Percentiles rank a stretch among this genome's conserved stretches.
phyloP scores from a whole-genome alignment of 2,888 invertebrate genomes.

The Plutella xylostella region DNA sequence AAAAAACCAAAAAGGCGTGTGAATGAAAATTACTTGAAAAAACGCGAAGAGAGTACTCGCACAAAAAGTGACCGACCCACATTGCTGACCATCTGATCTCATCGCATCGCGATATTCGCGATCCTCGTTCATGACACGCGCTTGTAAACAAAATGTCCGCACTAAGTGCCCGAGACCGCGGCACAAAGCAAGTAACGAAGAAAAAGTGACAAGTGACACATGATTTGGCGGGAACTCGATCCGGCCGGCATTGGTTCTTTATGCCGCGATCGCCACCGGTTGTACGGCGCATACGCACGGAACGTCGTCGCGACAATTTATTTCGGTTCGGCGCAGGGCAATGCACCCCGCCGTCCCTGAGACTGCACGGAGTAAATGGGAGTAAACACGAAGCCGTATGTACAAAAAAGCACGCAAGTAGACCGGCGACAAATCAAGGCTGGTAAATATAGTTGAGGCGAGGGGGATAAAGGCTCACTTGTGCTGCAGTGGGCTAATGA shows the following conservation, averaged over 20 bases:
- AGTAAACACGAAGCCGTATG: conserved; percentile 43
- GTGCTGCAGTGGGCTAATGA: conserved; percentile 22
- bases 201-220: conserved; percentile 24
- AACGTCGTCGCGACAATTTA: conserved; percentile 57
- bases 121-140: not conserved
- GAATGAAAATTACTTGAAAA: conserved; percentile 28
- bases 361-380: conserved; percentile 40
- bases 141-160: not conserved
- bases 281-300: conserved; percentile 58
- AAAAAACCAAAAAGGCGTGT: conserved; percentile 25
- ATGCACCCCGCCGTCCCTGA: conserved; percentile 57
- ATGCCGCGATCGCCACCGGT: conserved; percentile 53
- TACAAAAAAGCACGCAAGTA: conserved; percentile 32
- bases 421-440: conserved; percentile 44
- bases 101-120: not conserved
- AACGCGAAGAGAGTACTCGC: not conserved
- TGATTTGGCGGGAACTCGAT: conserved; percentile 35
- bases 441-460: conserved; percentile 41
- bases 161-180: conserved; percentile 19
- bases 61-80: conserved; percentile 32
- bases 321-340: conserved; percentile 60
- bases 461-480: conserved; percentile 25
- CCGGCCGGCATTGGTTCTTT: conserved; percentile 31
- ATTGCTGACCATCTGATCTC: conserved; percentile 16
- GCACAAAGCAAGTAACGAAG: conserved; percentile 25